Evolutionary conservation across 2,888 invertebrate genomes (phyloP).

Genomic region (Phrixothrix hirtus): DNA sequence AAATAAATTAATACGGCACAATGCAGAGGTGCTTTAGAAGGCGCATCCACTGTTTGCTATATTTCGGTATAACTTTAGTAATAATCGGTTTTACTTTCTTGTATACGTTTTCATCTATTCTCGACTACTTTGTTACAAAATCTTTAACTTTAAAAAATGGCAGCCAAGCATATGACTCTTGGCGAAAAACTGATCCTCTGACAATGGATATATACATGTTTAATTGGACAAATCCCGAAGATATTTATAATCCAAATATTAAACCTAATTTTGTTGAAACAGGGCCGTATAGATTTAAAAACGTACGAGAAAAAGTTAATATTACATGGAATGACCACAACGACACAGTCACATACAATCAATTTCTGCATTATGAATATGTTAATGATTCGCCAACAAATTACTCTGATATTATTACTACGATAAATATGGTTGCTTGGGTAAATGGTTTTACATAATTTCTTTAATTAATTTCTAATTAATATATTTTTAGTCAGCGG

Average conservation of each 20-base stretch:
- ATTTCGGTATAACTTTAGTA: conserved; percentile 1
- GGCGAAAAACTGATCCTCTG: conserved; percentile 1
- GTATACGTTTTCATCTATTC: background rate
- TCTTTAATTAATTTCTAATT: background rate
- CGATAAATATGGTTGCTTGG: conserved; percentile 48
- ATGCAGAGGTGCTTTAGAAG: background rate
- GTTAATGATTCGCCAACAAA: conserved; percentile 62
- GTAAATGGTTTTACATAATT: conserved; percentile 1
- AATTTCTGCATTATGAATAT: conserved; percentile 70
- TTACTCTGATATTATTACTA: background rate
- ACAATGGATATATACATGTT: conserved; percentile 44
- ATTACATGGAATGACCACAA: conserved; percentile 68
- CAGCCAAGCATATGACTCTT: background rate
- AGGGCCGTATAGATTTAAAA: conserved; percentile 70
- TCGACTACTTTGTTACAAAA: background rate
- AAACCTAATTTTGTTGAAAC: conserved; percentile 63
- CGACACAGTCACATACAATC: conserved; percentile 74
- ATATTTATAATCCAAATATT: conserved; percentile 58
- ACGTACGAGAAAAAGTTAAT: conserved; percentile 71
- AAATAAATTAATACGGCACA: too few species aligned
- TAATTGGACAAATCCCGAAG: conserved; percentile 57
- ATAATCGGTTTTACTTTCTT: background rate
- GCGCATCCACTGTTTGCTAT: conserved; percentile 1
- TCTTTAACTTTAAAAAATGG: background rate
- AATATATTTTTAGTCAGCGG: conserved; percentile 1